A percentile compares a stretch with the other conserved stretches of the same genome.
Evolutionary conservation across 1,140 invertebrate genomes (phyloP).

Genomic region (Samia ricini): DNA sequence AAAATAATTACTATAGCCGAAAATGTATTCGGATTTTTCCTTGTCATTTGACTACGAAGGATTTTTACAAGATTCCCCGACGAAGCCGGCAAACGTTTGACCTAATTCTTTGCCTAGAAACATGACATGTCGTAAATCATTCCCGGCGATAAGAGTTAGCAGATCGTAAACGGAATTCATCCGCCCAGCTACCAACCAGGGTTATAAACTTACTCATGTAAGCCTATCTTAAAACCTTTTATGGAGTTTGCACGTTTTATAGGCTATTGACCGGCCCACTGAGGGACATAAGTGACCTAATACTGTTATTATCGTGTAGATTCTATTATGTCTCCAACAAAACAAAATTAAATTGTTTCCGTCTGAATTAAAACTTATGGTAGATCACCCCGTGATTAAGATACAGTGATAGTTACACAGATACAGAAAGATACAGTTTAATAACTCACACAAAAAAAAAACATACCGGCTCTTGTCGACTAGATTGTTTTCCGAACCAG

Average conservation of each 20-base stretch:
- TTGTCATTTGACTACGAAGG: conserved; percentile 18
- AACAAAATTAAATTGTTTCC: not conserved
- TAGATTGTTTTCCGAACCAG: too few relatives aligned
- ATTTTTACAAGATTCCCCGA: conserved; percentile 2
- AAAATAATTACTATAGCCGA: conserved; percentile 2
- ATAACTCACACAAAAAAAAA: too few relatives aligned
- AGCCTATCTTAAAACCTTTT: conserved; percentile 25
- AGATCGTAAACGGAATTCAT: conserved; percentile 28
- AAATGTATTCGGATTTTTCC: conserved; percentile 14
- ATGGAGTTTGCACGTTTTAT: conserved; percentile 19
- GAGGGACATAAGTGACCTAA: conserved; percentile 17
- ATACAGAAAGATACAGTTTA: too few relatives aligned
- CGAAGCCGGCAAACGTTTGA: conserved; percentile 17
- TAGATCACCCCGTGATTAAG: too few relatives aligned
- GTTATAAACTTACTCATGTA: conserved; percentile 32
- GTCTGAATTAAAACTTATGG: not conserved
- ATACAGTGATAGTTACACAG: too few relatives aligned
- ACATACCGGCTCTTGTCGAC: too few relatives aligned
- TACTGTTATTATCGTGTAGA: conserved; percentile 8
- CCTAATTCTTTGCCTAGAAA: conserved; percentile 20
- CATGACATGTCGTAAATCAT: conserved; percentile 10
- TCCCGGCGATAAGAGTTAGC: conserved; percentile 22
- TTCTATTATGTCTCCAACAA: not conserved
- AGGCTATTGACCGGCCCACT: conserved; percentile 20
- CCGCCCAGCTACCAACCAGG: conserved; percentile 15